Percentiles rank a stretch among this genome's conserved stretches.
Evolutionary conservation across 2,888 invertebrate species (phyloP).

Genomic region (Eubasilissa splendida): DNA sequence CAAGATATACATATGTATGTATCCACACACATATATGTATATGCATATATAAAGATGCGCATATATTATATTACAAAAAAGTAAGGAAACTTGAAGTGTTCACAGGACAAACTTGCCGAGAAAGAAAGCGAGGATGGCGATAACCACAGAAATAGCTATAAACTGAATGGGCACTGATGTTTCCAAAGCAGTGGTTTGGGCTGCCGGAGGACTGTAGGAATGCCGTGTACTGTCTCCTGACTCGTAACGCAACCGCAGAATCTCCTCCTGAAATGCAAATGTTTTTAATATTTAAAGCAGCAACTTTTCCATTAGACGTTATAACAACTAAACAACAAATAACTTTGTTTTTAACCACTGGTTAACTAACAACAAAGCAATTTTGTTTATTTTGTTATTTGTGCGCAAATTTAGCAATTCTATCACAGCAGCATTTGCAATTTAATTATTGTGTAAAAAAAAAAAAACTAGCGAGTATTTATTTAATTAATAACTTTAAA

Average conservation of each 20-base stretch:
- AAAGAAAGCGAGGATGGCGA: conserved; percentile 82
- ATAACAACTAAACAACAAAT: too few species aligned
- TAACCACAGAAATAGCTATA: conserved; percentile 77
- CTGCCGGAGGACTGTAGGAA: conserved; percentile 65
- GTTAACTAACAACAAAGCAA: too few species aligned
- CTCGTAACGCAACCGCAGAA: conserved; percentile 74
- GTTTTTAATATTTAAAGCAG: too few species aligned
- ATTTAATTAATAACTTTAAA: too few species aligned
- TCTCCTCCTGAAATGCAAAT: conserved; percentile 72
- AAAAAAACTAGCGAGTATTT: too few species aligned
- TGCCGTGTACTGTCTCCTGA: conserved; percentile 64
- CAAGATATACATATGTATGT: conserved; percentile 64
- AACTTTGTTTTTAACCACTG: too few species aligned
- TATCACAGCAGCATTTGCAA: too few species aligned
- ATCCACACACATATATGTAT: conserved; percentile 23
- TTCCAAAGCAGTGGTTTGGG: conserved; percentile 66
- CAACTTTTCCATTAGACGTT: too few species aligned
- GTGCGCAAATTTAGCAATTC: too few species aligned
- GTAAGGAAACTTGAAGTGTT: conserved; percentile 63
- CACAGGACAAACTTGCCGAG: conserved; percentile 88
- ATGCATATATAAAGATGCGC: conserved; percentile 37
- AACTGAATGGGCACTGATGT: conserved; percentile 76
- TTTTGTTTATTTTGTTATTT: too few species aligned
- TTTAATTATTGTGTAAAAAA: too few species aligned
- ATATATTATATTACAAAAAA: conserved; percentile 32